A percentile compares a stretch with the other conserved stretches of the same genome.
phyloP scores from a whole-genome alignment of 2,113 vertebrate species.

The Syngnathus typhle region DNA sequence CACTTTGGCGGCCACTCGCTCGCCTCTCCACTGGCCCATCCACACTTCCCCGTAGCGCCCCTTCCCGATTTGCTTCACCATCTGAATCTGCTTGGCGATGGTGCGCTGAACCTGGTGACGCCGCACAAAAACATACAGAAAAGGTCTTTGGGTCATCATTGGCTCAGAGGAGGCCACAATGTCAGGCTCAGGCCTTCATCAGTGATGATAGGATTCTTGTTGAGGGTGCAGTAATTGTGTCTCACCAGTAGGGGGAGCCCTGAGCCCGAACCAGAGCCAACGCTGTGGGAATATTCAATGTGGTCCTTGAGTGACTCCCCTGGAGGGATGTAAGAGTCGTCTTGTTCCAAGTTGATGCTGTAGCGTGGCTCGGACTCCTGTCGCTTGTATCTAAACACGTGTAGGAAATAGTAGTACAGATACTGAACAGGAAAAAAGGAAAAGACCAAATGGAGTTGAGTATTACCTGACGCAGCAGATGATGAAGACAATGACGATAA shows the following conservation, averaged over 20 bases:
- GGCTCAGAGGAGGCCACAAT: too few relatives aligned
- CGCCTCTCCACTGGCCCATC: constrained; percentile 97
- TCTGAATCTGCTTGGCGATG: constrained; percentile 98
- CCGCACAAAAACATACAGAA: not conserved
- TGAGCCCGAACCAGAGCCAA: constrained; percentile 93
- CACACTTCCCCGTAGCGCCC: constrained; percentile 97
- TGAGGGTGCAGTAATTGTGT: constrained; percentile 24
- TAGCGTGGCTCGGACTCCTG: constrained; percentile 82
- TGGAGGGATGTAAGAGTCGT: constrained; percentile 86
- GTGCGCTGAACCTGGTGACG: constrained; percentile 87
- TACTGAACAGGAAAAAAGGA: not conserved
- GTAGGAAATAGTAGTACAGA: not conserved
- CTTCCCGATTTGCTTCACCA: constrained; percentile 98
- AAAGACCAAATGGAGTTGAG: not conserved
- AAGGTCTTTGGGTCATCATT: not conserved
- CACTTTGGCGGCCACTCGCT: constrained; percentile 95
- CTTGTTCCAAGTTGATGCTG: constrained; percentile 88
- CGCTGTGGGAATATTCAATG: constrained; percentile 91
- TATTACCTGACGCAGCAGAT: constrained; percentile 88
- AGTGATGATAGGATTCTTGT: not conserved
- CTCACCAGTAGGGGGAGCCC: constrained; percentile 98
- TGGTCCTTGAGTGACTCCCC: constrained; percentile 93
- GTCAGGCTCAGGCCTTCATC: too few relatives aligned
- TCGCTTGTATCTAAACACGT: constrained; percentile 76
- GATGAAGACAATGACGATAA: constrained; percentile 79